Evolutionary conservation across 2,888 invertebrate genomes (phyloP), one percentile per base, ranked within the genome.

Genomic region (Morpho helenor): DNA sequence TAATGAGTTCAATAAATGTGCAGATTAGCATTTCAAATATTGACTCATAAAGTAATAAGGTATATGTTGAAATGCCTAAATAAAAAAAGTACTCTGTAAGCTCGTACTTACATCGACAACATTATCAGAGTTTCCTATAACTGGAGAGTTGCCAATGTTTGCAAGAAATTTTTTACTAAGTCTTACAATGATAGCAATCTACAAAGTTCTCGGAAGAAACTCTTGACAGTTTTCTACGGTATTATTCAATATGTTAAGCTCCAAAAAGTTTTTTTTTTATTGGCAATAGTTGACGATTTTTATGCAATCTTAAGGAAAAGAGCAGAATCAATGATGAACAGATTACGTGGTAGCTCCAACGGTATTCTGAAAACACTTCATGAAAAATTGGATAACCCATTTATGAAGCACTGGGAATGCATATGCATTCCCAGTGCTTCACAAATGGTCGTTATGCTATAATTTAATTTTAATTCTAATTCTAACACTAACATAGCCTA

Each of bases 111-210:
- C 41, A 46, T 41, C 52, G 40, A 45, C 41, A 49, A 53, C 45
- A 58, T 48, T 54, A 46, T 42, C 23, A 53, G 49, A 49, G 49
- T 53, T 50, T 53, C 58, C 53, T 53, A 50, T 58, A 53, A 59
- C 56, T 65, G 65, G 65, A 63, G 52, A 51, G 44, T 47, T 56
- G 65, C 63, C 65, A 65, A 61, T 63, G 57, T 60, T 65, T 61
- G 59, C 56, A 56, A 61, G 63, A 63, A 63, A 58, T 61, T 60
- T 31, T 53, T 50, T 45, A 54, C 58, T 46, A 54, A 63, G 60
- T 52, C 60, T 52, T 53, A 58, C 58, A 63, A 56, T 58, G 63
- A 63, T 60, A 60, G 52, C 50, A 58, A 63, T 63, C 58, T 58
- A 56, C 47, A 45, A 63, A 60, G 56, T 63, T 63, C 51, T 49